These are phyloP conservation scores for Colaptes auratus DNA, from an alignment of 2,113 vertebrate species.

Conservation along the genomic window DNA sequence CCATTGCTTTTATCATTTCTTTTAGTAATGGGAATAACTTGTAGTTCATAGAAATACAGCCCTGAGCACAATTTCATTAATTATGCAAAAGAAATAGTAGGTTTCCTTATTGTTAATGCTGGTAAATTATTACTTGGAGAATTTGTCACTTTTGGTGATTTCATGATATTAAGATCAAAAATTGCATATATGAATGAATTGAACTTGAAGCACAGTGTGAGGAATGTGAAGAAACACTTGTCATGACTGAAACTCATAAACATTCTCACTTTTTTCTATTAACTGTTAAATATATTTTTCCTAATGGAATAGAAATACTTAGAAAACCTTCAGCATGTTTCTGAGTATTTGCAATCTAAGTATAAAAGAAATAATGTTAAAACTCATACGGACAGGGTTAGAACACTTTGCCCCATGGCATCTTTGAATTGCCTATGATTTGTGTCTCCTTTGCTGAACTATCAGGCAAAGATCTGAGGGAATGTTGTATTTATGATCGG, in stretches of 20 bases:
- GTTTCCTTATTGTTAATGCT: not conserved
- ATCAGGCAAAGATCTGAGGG: not conserved
- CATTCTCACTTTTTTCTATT: not conserved
- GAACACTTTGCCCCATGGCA: not conserved
- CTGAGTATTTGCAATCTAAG: slow-evolving; percentile 14
- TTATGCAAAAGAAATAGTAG: slow-evolving; percentile 19
- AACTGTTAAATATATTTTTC: slow-evolving; percentile 28
- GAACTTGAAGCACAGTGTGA: slow-evolving; percentile 15
- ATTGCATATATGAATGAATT: not conserved
- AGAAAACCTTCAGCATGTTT: not conserved
- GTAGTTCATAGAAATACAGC: not conserved
- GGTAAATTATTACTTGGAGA: not conserved
- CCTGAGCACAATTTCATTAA: slow-evolving; percentile 52
- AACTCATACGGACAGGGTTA: not conserved
- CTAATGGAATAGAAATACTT: not conserved
- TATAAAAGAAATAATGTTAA: not conserved
- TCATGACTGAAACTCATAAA: slow-evolving; percentile 2
- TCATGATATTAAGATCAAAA: not conserved
- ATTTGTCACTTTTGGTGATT: slow-evolving; percentile 11
- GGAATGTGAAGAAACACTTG: slow-evolving; percentile 11
- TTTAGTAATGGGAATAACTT: slow-evolving; percentile 23
- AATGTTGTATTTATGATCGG: not conserved
- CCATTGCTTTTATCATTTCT: not conserved
- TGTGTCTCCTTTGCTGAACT: not conserved
- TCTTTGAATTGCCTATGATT: not conserved